These are phyloP conservation scores for Champsocephalus esox DNA, from an alignment of 2,797 vertebrate species.

Conservation along the genomic window DNA sequence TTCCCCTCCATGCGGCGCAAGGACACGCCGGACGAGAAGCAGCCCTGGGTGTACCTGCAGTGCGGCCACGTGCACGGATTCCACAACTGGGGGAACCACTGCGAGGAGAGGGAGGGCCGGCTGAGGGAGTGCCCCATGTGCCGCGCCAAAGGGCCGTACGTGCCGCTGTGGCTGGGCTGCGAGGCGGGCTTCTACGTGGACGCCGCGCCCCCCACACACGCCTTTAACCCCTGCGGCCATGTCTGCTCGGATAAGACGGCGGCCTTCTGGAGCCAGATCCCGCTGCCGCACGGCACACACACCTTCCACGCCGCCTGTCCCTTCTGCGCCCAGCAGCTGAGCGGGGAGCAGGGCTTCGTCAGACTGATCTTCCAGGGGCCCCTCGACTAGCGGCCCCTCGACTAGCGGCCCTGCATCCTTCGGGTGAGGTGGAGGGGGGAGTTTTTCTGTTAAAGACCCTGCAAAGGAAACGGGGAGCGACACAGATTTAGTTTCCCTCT, in stretches of 20 bases:
- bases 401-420: conserved; percentile 38
- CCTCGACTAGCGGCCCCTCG: conserved; percentile 89
- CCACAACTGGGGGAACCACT: conserved; percentile 97
- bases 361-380: conserved; percentile 99
- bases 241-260: conserved; percentile 98
- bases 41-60: conserved; percentile 97
- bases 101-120: conserved; percentile 82
- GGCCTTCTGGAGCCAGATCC: conserved; percentile 97
- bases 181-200: conserved; percentile 98
- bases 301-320: conserved; percentile 98
- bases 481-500: conserved; percentile 47
- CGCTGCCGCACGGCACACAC: conserved; percentile 97
- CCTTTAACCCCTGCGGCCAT: conserved; percentile 95
- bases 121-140: conserved; percentile 98
- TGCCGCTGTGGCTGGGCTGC: conserved; percentile 97
- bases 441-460: conserved; percentile 24
- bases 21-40: conserved; percentile 97
- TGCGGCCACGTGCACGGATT: conserved; percentile 98
- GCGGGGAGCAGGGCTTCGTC: conserved; percentile 93
- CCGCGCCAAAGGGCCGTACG: conserved; percentile 94
- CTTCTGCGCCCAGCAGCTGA: conserved; percentile 96
- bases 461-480: conserved; percentile 26
- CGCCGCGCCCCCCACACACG: conserved; percentile 95
- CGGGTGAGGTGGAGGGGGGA: conserved; percentile 11
- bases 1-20: conserved; percentile 99